These are phyloP conservation scores for Aromia moschata DNA, from an alignment of 2,888 invertebrate species.

Conservation along the genomic window DNA sequence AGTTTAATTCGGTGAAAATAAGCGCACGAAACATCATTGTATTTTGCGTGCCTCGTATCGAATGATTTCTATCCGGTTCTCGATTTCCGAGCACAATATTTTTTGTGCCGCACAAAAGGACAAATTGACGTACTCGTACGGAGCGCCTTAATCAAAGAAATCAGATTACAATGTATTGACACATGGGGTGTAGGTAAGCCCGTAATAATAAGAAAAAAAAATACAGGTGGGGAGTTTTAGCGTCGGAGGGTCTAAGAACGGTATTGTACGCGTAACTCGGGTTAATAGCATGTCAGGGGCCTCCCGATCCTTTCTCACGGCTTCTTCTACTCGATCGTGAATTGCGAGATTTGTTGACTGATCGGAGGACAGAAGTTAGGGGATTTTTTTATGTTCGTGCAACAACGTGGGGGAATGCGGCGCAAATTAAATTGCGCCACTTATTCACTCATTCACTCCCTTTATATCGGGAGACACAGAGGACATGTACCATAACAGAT, in stretches of 20 bases:
- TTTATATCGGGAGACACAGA: no score
- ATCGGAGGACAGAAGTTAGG: conserved; percentile 30
- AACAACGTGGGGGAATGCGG: no score
- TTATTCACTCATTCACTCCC: no score
- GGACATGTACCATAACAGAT: no score
- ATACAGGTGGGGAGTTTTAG: conserved; percentile 33
- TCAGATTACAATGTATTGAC: conserved; percentile 50
- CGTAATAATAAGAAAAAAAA: conserved; percentile 37
- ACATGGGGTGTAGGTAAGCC: conserved; percentile 42
- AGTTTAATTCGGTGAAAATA: background rate
- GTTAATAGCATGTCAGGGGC: conserved; percentile 26
- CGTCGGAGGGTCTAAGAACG: background rate
- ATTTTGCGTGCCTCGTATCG: background rate
- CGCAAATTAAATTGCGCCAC: no score
- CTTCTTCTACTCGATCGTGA: conserved; percentile 16
- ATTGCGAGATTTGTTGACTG: conserved; percentile 28
- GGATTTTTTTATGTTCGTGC: no score
- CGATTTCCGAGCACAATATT: conserved; percentile 23
- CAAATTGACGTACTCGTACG: conserved; percentile 30
- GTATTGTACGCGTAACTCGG: conserved; percentile 8
- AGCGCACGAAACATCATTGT: background rate
- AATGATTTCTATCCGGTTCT: conserved; percentile 9
- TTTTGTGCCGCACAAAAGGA: conserved; percentile 5
- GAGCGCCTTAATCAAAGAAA: conserved; percentile 35
- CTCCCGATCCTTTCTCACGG: conserved; percentile 31